Evolutionary conservation across 2,888 invertebrate genomes (phyloP), one percentile per base, ranked within the genome.

Genomic region (Oscheius myriophilus): DNA sequence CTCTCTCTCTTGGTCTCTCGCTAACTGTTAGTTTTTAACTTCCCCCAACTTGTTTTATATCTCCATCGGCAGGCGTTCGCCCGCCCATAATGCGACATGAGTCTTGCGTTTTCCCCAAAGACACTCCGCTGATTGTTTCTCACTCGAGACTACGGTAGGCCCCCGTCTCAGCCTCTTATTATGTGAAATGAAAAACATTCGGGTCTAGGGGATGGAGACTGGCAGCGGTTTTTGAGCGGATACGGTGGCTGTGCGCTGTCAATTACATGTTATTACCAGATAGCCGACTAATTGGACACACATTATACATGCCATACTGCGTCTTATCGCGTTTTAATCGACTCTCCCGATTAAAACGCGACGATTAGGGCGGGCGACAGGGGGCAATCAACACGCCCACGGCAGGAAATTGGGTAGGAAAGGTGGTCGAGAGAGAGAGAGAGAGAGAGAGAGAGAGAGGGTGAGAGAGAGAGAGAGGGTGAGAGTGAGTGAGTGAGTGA

Each of bases 271-370:
- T 66, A 66, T 66, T 66, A 66, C 66, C 66, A 66, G 66, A 52
- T 66, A 57, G 49, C 21, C 55, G 58, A 49, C 51, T 66, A 66
- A 66, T 66, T 66, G 66, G 55, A 55, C 46, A 45, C 57, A 66
- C 61, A 66, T 66, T 66, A 66, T 55, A 66, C 58, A 66, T 66
- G 66, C 66, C 66, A 66, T 66, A 66, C 66, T 66, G 66, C 66
- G 58, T 66, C 66, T 64, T 66, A 66, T 57, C 58, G 66, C 58
- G 51, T 51, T 66, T 66, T 66, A 66, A 66, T 66, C 57, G 66
- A 66, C 66, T 63, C 21, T 52, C 51, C 25, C 49, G 46, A 61
- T 61, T 61, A 61, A 61, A 61, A 61, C 46, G 46, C 61, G 46
- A 61, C 61, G 61, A 61, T 61, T 61, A 61, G 61, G 61, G 49